These are phyloP conservation scores for Thereva unica DNA, from an alignment of 2,888 invertebrate genomes.

Conservation along the genomic window DNA sequence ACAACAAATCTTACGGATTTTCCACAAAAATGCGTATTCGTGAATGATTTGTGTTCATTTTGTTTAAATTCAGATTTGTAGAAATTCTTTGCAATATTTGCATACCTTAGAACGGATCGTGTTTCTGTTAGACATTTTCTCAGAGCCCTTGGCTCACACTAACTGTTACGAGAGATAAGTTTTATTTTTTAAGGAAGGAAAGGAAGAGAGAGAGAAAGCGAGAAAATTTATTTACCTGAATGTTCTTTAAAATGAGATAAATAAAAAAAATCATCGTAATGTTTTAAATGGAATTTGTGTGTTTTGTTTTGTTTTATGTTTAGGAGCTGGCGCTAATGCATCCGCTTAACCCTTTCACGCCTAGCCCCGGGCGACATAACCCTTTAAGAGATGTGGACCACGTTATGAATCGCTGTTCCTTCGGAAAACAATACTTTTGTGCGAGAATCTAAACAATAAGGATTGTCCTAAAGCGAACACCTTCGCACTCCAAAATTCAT, in stretches of 20 bases:
- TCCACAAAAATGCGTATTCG: neutral
- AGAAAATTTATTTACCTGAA: conserved; percentile 24
- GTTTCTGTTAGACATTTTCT: conserved; percentile 29
- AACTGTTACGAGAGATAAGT: conserved; percentile 13
- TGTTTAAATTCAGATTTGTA: conserved; percentile 24
- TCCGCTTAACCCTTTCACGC: too few relatives aligned
- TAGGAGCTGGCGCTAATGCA: too few relatives aligned
- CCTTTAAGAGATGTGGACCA: too few relatives aligned
- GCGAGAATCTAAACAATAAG: too few relatives aligned
- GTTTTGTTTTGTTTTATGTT: too few relatives aligned
- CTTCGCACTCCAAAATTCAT: too few relatives aligned
- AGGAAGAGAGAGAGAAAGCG: conserved; percentile 1
- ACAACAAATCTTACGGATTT: conserved; percentile 3
- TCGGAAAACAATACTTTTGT: too few relatives aligned
- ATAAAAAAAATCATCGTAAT: conserved; percentile 4
- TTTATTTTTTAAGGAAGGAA: conserved; percentile 16
- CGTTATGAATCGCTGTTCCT: too few relatives aligned
- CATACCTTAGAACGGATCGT: conserved; percentile 22
- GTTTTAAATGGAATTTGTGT: neutral
- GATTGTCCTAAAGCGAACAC: too few relatives aligned
- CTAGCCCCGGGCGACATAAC: too few relatives aligned
- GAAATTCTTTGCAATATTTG: conserved; percentile 30
- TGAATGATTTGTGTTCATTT: conserved; percentile 21
- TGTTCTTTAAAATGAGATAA: conserved; percentile 25
- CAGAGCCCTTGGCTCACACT: conserved; percentile 23